A percentile compares a stretch with the other conserved stretches of the same genome.
Conservation (phyloP, 2,113 vertebrate species). For the Rafetus swinhoei region DNA sequence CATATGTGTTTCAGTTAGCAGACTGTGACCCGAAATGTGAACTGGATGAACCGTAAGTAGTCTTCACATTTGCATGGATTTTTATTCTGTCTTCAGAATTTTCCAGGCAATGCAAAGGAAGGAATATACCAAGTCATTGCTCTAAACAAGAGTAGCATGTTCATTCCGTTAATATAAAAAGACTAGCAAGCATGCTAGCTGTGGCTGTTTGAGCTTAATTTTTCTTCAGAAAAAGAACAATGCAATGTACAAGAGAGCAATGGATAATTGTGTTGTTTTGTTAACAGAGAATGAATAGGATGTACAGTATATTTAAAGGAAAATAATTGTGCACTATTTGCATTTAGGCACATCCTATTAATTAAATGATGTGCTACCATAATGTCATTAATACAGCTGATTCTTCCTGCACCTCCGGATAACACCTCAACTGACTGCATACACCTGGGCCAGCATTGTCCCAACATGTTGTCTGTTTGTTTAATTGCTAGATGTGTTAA, state of each 20-base stretch:
- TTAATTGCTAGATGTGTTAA: conserved; percentile 54
- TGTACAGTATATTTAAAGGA: background rate
- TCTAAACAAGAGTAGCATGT: background rate
- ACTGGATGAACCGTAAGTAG: conserved; percentile 50
- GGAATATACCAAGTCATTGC: background rate
- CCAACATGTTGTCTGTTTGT: background rate
- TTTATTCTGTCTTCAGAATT: background rate
- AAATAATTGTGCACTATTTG: background rate
- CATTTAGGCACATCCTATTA: background rate
- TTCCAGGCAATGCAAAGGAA: background rate
- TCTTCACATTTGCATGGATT: accelerated
- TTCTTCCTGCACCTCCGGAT: background rate
- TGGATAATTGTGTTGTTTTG: background rate
- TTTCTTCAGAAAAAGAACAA: background rate
- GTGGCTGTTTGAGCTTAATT: background rate
- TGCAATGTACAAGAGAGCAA: no score
- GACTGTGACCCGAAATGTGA: conserved; percentile 29
- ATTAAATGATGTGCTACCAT: background rate
- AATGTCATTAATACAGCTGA: background rate
- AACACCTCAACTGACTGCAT: background rate
- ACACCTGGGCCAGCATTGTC: background rate
- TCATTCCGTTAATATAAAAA: background rate
- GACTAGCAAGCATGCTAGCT: background rate
- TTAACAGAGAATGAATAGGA: background rate
- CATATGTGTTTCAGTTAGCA: conserved; percentile 58